These are phyloP conservation scores for Hirundo rustica DNA, from an alignment of 2,797 vertebrate species.

Conservation along the genomic window DNA sequence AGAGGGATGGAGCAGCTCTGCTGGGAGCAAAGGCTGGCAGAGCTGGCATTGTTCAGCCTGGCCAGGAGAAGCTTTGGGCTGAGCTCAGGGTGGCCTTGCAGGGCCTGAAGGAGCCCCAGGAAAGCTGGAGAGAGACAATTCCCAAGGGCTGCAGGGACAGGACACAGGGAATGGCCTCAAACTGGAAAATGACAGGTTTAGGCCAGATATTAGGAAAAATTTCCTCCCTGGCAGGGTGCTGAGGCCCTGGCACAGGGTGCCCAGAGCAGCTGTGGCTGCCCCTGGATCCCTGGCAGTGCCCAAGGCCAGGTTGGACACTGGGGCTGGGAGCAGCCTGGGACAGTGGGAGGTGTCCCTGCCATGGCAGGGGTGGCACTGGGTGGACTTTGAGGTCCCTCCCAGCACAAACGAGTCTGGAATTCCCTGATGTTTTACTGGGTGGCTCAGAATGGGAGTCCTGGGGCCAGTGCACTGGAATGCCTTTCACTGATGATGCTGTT, in stretches of 20 bases:
- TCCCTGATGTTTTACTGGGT: not conserved
- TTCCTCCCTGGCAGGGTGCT: not conserved
- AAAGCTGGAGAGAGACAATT: not conserved
- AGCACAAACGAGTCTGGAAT: not conserved
- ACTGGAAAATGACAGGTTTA: too few species aligned
- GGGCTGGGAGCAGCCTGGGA: not conserved
- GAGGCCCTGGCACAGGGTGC: not conserved
- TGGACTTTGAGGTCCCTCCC: rapidly evolving
- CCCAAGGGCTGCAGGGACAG: not conserved
- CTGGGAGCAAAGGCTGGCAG: not conserved
- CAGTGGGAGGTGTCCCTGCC: not conserved
- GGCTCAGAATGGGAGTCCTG: not conserved
- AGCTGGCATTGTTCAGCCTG: not conserved
- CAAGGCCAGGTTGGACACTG: not conserved
- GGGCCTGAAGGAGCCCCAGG: not conserved
- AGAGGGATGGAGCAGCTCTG: not conserved
- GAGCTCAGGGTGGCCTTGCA: not conserved
- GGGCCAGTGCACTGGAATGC: not conserved
- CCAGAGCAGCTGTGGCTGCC: not conserved
- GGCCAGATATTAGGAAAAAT: too few species aligned
- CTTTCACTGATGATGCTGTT: not conserved
- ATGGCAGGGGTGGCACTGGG: not conserved
- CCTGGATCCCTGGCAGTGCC: not conserved
- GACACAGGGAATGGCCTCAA: not conserved
- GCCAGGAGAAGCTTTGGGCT: not conserved